Evolutionary conservation across 2,113 vertebrate genomes (phyloP), one percentile per base, ranked within the genome.

Genomic region (Mustela lutreola): DNA sequence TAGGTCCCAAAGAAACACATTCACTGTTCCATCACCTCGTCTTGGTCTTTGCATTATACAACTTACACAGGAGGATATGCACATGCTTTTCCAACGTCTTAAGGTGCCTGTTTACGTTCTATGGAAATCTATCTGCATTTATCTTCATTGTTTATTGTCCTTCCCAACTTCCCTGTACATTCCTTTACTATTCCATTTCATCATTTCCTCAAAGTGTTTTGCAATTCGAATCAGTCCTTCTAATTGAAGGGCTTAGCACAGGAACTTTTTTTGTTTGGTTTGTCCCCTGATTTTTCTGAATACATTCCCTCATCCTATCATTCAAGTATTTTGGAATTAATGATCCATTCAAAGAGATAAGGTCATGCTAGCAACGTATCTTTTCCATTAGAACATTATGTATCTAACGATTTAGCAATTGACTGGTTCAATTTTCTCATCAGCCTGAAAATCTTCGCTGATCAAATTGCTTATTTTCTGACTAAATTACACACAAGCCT

Each of bases 361-460:
- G 36, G 39, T 89, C 39, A 83, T 42, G 12, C 36, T 56, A 90
- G 48, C 76, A 73, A 67, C 16, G 4, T 86, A 58, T 80, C n/a
- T 83, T 90, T 91, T 86, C 97, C 65, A 7, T 88, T 71, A n/a
- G n/a, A 62, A 50, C 70, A 93, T 85, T 94, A 5, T 2, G 22
- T 15, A 53, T 14, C 67, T 95, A 39, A 26, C 24, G 42, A 89
- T 31, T 50, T 65, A 93, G 18, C 39, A 42, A 4, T 84, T 90
- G 53, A 67, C 26, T 91, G 97, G 42, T 80, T 76, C 86, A 87
- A 45, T 28, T 96, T 85, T 50, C 1, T 48, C 33, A 67, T 89
- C 24, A 73, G 26, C 42, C 65, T 95, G 36, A 75, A 98, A 73
- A 89, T 91, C 21, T 97, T 96, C 94, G 36, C 67, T 90, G 89